phyloP scores from a whole-genome alignment of 2,797 vertebrate genomes.

The Spondyliosoma cantharus region DNA sequence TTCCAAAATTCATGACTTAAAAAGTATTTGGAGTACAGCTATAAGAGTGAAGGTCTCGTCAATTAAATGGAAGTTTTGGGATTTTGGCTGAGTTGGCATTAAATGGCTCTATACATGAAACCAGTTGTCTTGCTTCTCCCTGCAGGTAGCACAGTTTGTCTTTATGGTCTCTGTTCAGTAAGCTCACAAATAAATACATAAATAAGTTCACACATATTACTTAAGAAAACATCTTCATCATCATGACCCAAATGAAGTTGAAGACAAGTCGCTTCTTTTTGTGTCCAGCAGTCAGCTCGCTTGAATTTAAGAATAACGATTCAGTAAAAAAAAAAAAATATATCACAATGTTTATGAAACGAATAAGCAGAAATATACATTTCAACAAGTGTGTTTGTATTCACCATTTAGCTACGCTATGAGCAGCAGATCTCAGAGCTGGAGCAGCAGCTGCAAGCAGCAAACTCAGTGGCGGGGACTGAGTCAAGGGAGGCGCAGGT shows the following conservation, averaged over 20 bases:
- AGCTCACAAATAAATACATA: too few species aligned
- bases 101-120: too few species aligned
- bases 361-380: neutral
- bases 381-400: conserved; percentile 21
- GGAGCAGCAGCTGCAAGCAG: conserved; percentile 81
- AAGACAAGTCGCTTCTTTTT: neutral
- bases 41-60: too few species aligned
- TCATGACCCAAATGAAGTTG: neutral
- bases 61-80: too few species aligned
- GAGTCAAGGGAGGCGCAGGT: conserved; percentile 51
- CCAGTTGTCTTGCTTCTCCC: too few species aligned
- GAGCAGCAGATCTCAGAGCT: conserved; percentile 90
- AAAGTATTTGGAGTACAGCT: too few species aligned
- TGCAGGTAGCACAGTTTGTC: too few species aligned
- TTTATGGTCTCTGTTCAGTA: too few species aligned
- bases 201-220: too few species aligned
- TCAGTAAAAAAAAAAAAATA: too few species aligned
- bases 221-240: neutral
- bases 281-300: neutral
- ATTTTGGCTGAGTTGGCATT: too few species aligned
- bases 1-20: too few species aligned
- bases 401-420: conserved; percentile 87
- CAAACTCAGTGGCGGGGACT: conserved; percentile 17
- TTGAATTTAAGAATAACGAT: neutral
- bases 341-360: neutral